A percentile compares a stretch with the other conserved stretches of the same genome.
Conservation (phyloP, 2,113 vertebrate genomes). For the Pheucticus melanocephalus region DNA sequence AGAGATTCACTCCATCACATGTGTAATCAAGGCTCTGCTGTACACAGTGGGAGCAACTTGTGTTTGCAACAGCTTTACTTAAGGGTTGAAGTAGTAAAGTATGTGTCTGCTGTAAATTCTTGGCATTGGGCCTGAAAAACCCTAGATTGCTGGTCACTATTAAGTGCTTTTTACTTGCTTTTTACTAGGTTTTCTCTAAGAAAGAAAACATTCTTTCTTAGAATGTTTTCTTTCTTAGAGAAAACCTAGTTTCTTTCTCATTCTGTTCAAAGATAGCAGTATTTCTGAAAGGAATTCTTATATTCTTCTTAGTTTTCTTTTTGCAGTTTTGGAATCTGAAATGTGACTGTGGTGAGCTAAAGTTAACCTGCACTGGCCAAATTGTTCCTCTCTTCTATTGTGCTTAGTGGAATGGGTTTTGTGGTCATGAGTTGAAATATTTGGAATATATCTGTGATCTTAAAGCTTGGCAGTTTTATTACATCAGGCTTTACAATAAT, state of each 20-base stretch:
- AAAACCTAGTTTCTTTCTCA: too few relatives aligned
- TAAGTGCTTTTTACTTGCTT: not conserved
- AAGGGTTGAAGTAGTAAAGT: not conserved
- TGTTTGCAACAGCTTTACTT: not conserved
- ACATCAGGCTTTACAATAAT: not conserved
- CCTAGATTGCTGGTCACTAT: not conserved
- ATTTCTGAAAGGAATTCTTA: not conserved
- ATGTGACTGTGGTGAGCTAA: not conserved
- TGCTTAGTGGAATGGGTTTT: not conserved
- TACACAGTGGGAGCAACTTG: not conserved
- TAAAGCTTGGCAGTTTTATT: slow-evolving; percentile 19
- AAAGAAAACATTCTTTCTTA: not conserved
- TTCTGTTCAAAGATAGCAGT: not conserved
- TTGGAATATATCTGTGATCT: not conserved
- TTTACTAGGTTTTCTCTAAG: not conserved
- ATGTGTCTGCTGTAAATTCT: not conserved
- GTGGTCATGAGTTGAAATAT: not conserved
- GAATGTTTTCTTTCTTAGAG: not conserved
- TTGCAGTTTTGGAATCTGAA: not conserved
- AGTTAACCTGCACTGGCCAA: not conserved
- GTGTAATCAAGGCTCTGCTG: not conserved
- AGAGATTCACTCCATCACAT: rapidly evolving
- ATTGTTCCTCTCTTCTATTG: not conserved
- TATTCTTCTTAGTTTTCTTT: not conserved
- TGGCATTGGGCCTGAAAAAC: not conserved